Evolutionary conservation across 2,113 vertebrate species (phyloP).

Genomic region (Mugil cephalus): DNA sequence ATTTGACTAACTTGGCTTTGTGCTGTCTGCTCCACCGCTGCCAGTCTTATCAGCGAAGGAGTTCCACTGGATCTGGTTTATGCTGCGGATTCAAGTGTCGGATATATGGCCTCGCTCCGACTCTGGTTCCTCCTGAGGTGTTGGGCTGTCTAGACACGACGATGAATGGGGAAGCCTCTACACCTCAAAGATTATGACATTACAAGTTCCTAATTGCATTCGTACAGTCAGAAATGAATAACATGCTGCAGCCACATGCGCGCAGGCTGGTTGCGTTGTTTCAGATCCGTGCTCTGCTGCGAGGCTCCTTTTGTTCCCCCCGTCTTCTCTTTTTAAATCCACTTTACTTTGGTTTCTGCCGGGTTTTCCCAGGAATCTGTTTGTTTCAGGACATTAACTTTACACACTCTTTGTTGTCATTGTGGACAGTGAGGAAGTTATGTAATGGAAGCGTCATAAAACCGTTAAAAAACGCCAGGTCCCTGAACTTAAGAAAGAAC

Average conservation of each 20-base stretch:
- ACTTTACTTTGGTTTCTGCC: constrained; percentile 54
- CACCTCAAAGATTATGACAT: neutral
- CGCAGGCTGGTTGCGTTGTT: neutral
- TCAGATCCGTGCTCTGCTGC: neutral
- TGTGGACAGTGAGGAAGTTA: constrained; percentile 78
- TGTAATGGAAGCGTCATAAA: constrained; percentile 81
- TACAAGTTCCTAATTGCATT: neutral
- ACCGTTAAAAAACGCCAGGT: constrained; percentile 71
- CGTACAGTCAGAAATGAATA: neutral
- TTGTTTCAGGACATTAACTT: constrained; percentile 85
- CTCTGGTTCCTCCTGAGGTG: constrained; percentile 61
- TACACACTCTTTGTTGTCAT: constrained; percentile 82
- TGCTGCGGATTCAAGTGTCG: constrained; percentile 54
- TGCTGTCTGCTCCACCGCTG: constrained; percentile 48
- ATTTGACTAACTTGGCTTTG: constrained; percentile 59
- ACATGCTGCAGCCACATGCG: neutral
- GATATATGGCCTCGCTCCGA: constrained; percentile 66
- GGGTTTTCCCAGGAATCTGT: constrained; percentile 67
- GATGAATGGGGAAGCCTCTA: constrained; percentile 16
- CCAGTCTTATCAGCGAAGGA: constrained; percentile 75
- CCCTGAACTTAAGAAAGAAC: constrained; percentile 75
- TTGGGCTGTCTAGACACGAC: constrained; percentile 60
- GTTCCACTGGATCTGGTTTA: constrained; percentile 71
- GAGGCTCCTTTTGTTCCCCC: neutral
- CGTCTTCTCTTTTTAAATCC: constrained; percentile 18